A percentile compares a stretch with the other conserved stretches of the same genome.
Evolutionary conservation across 2,113 vertebrate genomes (phyloP).

Genomic region (Mionectes macconnelli): DNA sequence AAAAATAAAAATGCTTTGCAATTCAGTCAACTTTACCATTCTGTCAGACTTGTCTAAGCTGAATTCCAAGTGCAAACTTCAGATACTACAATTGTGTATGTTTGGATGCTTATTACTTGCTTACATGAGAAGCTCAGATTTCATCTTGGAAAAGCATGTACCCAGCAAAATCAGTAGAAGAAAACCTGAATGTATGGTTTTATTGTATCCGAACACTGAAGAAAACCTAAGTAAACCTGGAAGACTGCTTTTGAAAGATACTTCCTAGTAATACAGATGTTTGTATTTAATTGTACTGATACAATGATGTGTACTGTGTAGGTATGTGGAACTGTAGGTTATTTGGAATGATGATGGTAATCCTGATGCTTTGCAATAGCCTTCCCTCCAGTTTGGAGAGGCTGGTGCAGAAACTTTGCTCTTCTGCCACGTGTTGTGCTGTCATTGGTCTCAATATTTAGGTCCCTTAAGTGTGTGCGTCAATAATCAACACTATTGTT

Average conservation of each 20-base stretch:
- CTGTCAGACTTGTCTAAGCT: not conserved
- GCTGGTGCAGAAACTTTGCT: not conserved
- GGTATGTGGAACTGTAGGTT: not conserved
- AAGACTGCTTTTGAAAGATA: not conserved
- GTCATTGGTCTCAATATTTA: not conserved
- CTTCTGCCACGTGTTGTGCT: not conserved
- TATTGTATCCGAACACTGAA: not conserved
- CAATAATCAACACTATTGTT: not conserved
- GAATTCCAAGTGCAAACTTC: not conserved
- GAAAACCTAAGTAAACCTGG: not conserved
- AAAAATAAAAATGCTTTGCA: not conserved
- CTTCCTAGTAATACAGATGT: not conserved
- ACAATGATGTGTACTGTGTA: accelerated
- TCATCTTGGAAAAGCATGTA: not conserved
- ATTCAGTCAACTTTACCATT: not conserved
- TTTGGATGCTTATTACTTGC: not conserved
- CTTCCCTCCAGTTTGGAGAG: not conserved
- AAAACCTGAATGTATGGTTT: not conserved
- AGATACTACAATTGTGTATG: not conserved
- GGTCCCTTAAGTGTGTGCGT: not conserved
- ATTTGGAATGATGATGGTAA: not conserved
- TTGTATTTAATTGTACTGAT: not conserved
- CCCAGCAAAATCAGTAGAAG: not conserved
- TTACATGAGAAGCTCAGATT: not conserved
- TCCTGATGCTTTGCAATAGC: not conserved